Evolutionary conservation across 1,140 invertebrate genomes (phyloP).

Genomic region (Sweltsa coloradensis): DNA sequence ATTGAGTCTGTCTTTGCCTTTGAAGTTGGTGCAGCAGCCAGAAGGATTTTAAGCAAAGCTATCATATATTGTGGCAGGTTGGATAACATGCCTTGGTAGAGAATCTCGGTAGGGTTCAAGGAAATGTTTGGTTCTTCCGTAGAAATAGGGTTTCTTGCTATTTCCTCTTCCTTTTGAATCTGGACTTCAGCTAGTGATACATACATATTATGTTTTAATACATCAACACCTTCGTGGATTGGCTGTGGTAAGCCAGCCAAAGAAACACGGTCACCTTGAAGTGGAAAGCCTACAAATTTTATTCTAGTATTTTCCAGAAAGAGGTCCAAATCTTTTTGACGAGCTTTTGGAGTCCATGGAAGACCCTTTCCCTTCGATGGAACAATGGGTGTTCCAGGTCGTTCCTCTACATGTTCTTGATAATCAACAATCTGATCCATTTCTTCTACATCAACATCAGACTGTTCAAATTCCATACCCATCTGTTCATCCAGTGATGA

Average conservation of each 20-base stretch:
- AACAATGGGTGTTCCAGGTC: slow-evolving; percentile 33
- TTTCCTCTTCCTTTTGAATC: slow-evolving; percentile 71
- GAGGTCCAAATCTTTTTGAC: slow-evolving; percentile 80
- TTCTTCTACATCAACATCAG: slow-evolving; percentile 28
- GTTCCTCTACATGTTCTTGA: slow-evolving; percentile 27
- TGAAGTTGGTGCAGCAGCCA: slow-evolving; percentile 93
- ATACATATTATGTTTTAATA: slow-evolving; percentile 78
- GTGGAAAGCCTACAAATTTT: slow-evolving; percentile 90
- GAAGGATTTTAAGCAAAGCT: slow-evolving; percentile 87
- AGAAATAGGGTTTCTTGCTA: slow-evolving; percentile 52
- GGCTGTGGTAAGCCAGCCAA: slow-evolving; percentile 86
- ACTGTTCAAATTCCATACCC: slow-evolving; percentile 45
- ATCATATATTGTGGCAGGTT: slow-evolving; percentile 96
- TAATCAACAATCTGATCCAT: slow-evolving; percentile 33
- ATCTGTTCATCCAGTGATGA: slow-evolving; percentile 80
- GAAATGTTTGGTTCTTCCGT: slow-evolving; percentile 55
- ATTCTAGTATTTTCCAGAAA: slow-evolving; percentile 83
- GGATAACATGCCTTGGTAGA: slow-evolving; percentile 85
- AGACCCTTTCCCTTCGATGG: slow-evolving; percentile 38
- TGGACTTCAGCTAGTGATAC: slow-evolving; percentile 72
- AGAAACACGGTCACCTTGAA: slow-evolving; percentile 73
- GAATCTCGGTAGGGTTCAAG: slow-evolving; percentile 69
- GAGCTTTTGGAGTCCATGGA: slow-evolving; percentile 94
- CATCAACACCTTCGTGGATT: slow-evolving; percentile 88
- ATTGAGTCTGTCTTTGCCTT: slow-evolving; percentile 98